Percentiles rank a stretch among this genome's conserved stretches.
Conservation (phyloP, 1,140 invertebrate genomes). For the Ephestia elutella region DNA sequence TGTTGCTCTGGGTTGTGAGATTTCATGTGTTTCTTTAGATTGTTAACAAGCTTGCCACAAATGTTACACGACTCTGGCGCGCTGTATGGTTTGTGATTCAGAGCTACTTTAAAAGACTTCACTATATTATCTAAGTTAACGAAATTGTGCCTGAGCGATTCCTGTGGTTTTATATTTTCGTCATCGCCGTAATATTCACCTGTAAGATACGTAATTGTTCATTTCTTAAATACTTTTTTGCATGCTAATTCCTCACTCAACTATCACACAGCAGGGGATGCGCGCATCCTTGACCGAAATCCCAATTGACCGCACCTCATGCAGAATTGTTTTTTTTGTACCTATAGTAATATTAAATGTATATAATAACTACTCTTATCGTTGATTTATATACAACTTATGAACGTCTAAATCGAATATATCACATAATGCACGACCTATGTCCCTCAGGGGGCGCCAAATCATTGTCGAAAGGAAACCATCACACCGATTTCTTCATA, state of each 20-base stretch:
- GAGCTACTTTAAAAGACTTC: constrained; percentile 49
- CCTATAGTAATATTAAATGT: too few species aligned
- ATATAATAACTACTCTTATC: too few species aligned
- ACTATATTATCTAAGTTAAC: constrained; percentile 56
- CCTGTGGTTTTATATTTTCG: constrained; percentile 58
- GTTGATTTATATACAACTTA: too few species aligned
- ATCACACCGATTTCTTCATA: constrained; percentile 69
- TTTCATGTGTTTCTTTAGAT: constrained; percentile 82
- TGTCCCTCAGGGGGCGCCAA: constrained; percentile 65
- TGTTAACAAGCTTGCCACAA: constrained; percentile 83
- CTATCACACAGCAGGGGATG: background rate
- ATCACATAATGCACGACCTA: constrained; percentile 36
- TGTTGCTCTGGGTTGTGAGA: constrained; percentile 82
- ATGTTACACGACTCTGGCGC: constrained; percentile 74
- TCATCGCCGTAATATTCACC: constrained; percentile 64
- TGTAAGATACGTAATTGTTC: constrained; percentile 55
- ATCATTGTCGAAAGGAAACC: constrained; percentile 45
- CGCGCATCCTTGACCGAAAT: background rate
- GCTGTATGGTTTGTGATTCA: constrained; percentile 45
- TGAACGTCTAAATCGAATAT: background rate
- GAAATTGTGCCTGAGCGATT: constrained; percentile 48
- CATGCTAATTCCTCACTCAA: constrained; percentile 30
- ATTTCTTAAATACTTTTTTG: constrained; percentile 22
- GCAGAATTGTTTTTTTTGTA: background rate
- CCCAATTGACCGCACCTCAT: background rate